Base-by-base conservation (phyloP, 2,888 invertebrate genomes). In the Lacanobia oleracea region DNA sequence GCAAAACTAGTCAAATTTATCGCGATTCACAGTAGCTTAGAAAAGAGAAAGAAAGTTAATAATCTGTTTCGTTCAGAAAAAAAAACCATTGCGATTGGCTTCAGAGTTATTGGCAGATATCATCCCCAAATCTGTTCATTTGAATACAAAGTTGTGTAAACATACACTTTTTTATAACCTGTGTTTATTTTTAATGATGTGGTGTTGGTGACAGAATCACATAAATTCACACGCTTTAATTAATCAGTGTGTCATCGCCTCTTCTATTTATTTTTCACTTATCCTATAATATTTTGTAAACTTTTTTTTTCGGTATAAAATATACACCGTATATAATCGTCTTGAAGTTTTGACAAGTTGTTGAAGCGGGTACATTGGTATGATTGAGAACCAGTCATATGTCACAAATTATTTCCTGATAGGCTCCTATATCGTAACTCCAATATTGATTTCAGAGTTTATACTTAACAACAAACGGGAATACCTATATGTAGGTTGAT, bases 161-260 rank as follows among this genome's bases (percentile, higher is more conserved):
- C 6, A 45, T 72, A 57, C 14, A 16, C 21, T 43, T 73, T 73
- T 61, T 37, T 18, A 40, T 37, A 50, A 10, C 6, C 5, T 40
- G 50, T 56, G 63, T 57, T 48, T 77, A 74, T 74, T 74, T 78
- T 59, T 67, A 51, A 59, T 12, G 18, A 14, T 57, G 48, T 65
- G 6, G 48, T 45, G 56, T 65, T 53, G 23, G 43, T 54, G 79
- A 65, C 65, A 64, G 57, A n/a, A 21, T 50, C 51, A 59, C 72
- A 76, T 79, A 75, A 62, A 72, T 79, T 72, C 45, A 9, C 27
- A 40, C 21, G 18, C 7, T 65, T 65, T 65, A 66, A 77, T 78
- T 74, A 68, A 69, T 66, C 57, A 62, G 37, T n/a, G n/a, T 66
- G 48, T 75, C 53, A 23, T 59, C 43, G 23, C 12, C 2, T 14